A percentile compares a stretch with the other conserved stretches of the same genome.
Conservation (phyloP, 2,113 vertebrate species). For the Pseudorectes ferrugineus region DNA sequence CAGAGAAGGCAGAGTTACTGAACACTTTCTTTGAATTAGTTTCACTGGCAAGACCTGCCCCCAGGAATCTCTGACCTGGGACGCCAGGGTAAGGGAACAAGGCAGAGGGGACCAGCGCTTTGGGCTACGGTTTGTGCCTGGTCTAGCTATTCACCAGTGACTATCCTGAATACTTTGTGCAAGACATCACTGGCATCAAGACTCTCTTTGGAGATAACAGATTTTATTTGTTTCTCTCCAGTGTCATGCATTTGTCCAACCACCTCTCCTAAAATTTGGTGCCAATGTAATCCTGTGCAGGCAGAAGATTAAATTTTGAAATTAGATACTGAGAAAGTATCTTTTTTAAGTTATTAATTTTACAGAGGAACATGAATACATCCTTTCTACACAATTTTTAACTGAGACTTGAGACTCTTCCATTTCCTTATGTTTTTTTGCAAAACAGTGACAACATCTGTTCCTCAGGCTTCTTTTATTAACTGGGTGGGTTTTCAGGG, state of each 20-base stretch:
- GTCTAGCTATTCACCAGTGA: not conserved
- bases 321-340: not conserved
- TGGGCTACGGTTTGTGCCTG: not conserved
- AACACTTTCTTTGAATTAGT: not conserved
- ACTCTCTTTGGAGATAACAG: not conserved
- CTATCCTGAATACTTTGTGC: not conserved
- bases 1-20: not conserved
- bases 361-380: not conserved
- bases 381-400: not conserved
- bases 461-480: not conserved
- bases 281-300: not conserved
- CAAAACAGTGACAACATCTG: not conserved
- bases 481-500: not conserved
- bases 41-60: not conserved
- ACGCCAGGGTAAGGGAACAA: rapidly evolving
- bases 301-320: not conserved
- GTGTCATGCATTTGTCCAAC: not conserved
- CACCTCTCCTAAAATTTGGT: not conserved
- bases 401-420: rapidly evolving
- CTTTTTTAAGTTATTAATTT: not conserved
- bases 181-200: not conserved
- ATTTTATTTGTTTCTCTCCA: not conserved
- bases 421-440: not conserved
- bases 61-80: not conserved
- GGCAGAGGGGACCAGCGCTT: not conserved